Percentiles rank a stretch among this genome's conserved stretches.
Evolutionary conservation across 2,888 invertebrate genomes (phyloP).

Genomic region (Apeira syringaria): DNA sequence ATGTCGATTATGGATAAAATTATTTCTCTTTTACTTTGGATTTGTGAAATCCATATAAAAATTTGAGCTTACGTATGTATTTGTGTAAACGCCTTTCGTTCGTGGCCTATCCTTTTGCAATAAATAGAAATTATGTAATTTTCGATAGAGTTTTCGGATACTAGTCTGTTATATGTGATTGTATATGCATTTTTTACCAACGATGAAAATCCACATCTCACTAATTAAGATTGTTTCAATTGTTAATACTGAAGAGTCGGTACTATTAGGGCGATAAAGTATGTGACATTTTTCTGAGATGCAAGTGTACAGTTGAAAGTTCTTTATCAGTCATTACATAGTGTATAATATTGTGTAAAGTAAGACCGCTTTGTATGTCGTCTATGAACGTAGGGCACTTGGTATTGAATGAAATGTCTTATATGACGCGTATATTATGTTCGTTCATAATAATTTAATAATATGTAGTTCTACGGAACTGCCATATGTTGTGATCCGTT

Average conservation of each 20-base stretch:
- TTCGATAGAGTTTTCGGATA: constrained; percentile 74
- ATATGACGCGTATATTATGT: constrained; percentile 64
- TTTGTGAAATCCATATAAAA: constrained; percentile 75
- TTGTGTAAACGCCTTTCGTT: constrained; percentile 72
- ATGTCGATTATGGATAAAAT: constrained; percentile 55
- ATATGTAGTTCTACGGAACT: constrained; percentile 68
- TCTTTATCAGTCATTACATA: constrained; percentile 24
- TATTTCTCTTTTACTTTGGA: constrained; percentile 53
- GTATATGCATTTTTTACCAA: constrained; percentile 79
- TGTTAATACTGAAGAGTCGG: constrained; percentile 52
- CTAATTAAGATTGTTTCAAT: constrained; percentile 76
- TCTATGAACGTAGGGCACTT: constrained; percentile 45
- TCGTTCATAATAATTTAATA: constrained; percentile 46
- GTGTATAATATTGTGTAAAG: constrained; percentile 36
- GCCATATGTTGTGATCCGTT: constrained; percentile 82
- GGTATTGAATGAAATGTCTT: constrained; percentile 69
- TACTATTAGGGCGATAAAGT: constrained; percentile 52
- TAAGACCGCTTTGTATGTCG: constrained; percentile 54
- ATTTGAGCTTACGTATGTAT: constrained; percentile 70
- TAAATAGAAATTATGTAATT: constrained; percentile 68
- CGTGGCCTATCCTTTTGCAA: constrained; percentile 75
- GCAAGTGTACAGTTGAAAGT: constrained; percentile 47
- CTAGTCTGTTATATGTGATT: constrained; percentile 79
- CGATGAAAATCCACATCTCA: constrained; percentile 73
- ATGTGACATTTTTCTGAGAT: constrained; percentile 71